phyloP scores from a whole-genome alignment of 2,797 vertebrate genomes.

The Microhierax caerulescens region DNA sequence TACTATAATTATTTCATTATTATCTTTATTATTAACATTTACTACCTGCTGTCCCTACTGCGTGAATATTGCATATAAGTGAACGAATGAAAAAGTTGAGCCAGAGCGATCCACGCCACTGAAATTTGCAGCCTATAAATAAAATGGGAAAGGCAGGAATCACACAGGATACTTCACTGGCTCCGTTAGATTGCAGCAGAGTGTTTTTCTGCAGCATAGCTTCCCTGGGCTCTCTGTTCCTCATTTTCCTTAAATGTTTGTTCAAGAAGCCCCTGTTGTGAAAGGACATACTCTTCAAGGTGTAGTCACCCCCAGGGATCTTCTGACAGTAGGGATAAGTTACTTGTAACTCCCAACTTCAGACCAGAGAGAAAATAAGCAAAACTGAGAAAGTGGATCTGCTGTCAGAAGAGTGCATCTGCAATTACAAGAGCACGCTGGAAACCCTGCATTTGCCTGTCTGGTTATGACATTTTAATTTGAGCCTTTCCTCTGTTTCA shows the following conservation, averaged over 20 bases:
- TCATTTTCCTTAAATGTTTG: background rate
- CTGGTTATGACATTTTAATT: conserved; percentile 29
- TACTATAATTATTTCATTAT: no score
- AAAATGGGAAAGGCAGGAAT: background rate
- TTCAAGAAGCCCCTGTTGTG: background rate
- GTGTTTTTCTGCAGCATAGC: background rate
- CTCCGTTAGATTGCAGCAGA: background rate
- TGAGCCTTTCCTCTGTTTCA: background rate
- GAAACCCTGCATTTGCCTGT: conserved; percentile 13
- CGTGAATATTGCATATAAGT: background rate
- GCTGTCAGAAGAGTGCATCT: background rate
- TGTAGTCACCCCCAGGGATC: background rate
- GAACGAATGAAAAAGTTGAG: background rate
- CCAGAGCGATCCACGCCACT: background rate
- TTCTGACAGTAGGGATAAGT: background rate
- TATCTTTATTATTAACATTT: no score
- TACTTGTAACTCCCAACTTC: background rate
- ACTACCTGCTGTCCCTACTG: background rate
- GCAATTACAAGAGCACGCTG: background rate
- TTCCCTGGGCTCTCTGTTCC: background rate
- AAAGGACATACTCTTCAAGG: background rate
- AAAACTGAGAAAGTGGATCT: background rate
- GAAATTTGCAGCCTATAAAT: background rate
- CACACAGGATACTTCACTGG: background rate
- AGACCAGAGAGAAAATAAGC: background rate